Evolutionary conservation across 2,113 vertebrate species (phyloP).

Genomic region (Hypocryptadius cinnamomeus): DNA sequence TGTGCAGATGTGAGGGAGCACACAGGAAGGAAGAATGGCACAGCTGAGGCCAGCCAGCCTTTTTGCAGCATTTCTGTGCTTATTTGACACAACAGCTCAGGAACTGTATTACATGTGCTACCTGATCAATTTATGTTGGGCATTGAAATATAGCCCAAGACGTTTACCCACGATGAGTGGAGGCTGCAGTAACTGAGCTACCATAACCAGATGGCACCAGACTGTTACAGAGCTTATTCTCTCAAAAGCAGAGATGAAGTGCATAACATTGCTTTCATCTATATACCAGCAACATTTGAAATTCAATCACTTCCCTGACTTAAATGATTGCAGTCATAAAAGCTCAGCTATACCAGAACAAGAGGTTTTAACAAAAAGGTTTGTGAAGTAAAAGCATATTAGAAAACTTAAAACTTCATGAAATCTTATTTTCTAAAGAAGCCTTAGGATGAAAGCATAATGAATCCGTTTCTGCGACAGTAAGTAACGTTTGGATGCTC

Average conservation of each 20-base stretch:
- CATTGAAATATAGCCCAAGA: neutral
- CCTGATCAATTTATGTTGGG: neutral
- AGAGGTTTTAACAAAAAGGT: neutral
- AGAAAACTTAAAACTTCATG: neutral
- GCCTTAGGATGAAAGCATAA: neutral
- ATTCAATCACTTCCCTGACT: neutral
- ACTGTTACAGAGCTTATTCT: neutral
- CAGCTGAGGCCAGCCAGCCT: neutral
- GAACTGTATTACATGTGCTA: neutral
- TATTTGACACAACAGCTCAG: neutral
- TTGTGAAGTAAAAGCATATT: neutral
- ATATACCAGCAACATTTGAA: neutral
- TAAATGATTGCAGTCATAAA: neutral
- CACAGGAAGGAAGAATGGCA: fast-evolving
- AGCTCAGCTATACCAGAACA: neutral
- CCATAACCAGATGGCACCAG: neutral
- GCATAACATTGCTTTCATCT: fast-evolving
- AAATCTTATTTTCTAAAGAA: neutral
- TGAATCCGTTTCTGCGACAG: neutral
- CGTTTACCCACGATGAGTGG: fast-evolving
- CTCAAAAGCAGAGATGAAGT: neutral
- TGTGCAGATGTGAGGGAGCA: fast-evolving
- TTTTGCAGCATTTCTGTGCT: neutral
- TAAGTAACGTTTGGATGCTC: neutral
- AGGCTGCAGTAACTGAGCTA: neutral